Evolutionary conservation across 2,113 vertebrate species (phyloP), one percentile per base, ranked within the genome.

Genomic region (Daphoenositta chrysoptera): DNA sequence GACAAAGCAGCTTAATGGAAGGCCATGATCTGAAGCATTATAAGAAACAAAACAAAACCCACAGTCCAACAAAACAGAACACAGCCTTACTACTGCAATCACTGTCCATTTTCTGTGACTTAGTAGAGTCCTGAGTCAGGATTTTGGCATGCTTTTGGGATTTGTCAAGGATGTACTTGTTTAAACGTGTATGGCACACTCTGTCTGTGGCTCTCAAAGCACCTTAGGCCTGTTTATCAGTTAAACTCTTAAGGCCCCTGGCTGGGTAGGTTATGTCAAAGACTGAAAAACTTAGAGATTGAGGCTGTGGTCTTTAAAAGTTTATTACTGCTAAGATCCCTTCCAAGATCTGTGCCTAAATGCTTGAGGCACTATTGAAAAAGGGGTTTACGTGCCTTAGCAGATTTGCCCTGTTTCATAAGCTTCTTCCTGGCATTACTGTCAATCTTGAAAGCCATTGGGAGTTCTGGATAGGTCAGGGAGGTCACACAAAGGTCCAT

Each of bases 391-490:
- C 0, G 4, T 94, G 79, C 65, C 54, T 93, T 94, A 70, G 79
- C 66, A 90, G 83, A 75, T 86, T 87, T 93, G 20, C 44, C 83
- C 56, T 81, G 64, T 63, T 90, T 92, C 56, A 28, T 90, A 73
- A 81, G 64, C 70, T 94, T 89, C 57, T 81, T 24, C 11, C 42
- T 83, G 54, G 69, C 68, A 68, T 89, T 94, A 68, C 44, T 94
- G 86, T 88, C 91, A 94, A 51, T 96, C 90, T 86, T 84, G 72
- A 92, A 89, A 84, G 54, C 69, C 76, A 77, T 44, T 4, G 17
- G 89, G 90, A 92, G 51, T 58, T 93, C 82, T 96, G 72, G 72
- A 65, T 71, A 53, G 87, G 92, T 91, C 81, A 93, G 57, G 45
- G 48, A 92, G 83, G 65, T 86, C 92, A 84, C 58, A 77, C 8